Evolutionary conservation across 2,888 invertebrate species (phyloP), one percentile per base, ranked within the genome.

Genomic region (Calephelis perditalis): DNA sequence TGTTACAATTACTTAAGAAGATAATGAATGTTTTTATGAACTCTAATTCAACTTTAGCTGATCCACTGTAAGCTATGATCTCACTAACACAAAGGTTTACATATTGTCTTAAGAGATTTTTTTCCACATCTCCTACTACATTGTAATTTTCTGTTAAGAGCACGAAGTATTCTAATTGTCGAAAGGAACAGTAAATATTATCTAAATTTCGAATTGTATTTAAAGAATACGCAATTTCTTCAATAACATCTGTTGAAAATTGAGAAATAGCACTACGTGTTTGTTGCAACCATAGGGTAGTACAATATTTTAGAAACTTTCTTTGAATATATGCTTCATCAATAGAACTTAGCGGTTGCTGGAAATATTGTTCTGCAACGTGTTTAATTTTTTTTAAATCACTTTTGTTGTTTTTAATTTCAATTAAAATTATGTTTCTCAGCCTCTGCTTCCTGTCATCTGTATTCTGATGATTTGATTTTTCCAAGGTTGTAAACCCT

Each of bases 21-120:
- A 8, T n/a, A 49, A 15, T 49, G 15, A 49, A 49, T 15, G 15
- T 15, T 49, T 15, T 12, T 26, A 49, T 49, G 15, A 49, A 49
- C 15, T 49, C 47, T 49, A 49, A 15, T 49, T 49, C 47, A 49
- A 49, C 9, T 49, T 49, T 26, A 49, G 47, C 47, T 49, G 47
- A 15, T 15, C 49, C 49, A 49, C 49, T 26, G 9, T 26, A 26
- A 49, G 15, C 26, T 15, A 49, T 26, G 10, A 49, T 35, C 9
- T 26, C 49, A 26, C 15, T 49, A 26, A 49, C 26, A 49, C 49
- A 49, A 26, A 26, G 10, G 10, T 49, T 26, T 49, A 26, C 10
- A 10, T 49, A 49, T 49, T 26, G 49, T 5, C 26, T 49, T 49
- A 49, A 49, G 1, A 49, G 5, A 15, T 26, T 49, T 49, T 10